phyloP scores from a whole-genome alignment of 1,140 invertebrate species.

The Caerostris darwini region DNA sequence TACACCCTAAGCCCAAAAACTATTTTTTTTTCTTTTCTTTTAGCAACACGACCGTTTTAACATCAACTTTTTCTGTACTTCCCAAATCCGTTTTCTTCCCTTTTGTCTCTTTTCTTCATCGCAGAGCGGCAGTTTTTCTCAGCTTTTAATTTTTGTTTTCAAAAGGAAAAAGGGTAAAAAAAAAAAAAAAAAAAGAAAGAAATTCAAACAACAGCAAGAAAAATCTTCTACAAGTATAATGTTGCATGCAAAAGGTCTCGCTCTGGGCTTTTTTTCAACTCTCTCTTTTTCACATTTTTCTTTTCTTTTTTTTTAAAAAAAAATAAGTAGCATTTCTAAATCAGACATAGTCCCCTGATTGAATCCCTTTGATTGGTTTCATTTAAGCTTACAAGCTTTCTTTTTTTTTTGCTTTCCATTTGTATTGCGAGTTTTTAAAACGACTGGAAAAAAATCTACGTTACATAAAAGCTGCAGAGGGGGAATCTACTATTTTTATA shows the following conservation, averaged over 20 bases:
- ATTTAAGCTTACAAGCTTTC: conserved; percentile 45
- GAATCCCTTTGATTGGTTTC: conserved; percentile 40
- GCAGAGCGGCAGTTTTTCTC: background rate
- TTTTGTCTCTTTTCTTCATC: conserved; percentile 39
- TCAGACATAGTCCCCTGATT: conserved; percentile 36
- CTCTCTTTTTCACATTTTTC: background rate
- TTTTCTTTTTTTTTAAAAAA: background rate
- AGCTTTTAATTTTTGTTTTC: background rate
- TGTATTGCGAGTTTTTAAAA: background rate
- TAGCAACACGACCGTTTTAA: background rate
- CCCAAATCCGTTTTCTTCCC: conserved; percentile 48
- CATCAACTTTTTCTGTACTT: conserved; percentile 50
- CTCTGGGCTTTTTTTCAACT: background rate
- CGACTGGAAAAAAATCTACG: too few species aligned
- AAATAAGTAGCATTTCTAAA: conserved; percentile 41
- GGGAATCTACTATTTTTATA: too few species aligned
- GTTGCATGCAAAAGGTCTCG: background rate
- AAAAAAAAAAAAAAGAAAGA: too few species aligned
- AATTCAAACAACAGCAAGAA: too few species aligned
- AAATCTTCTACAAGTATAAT: conserved; percentile 17
- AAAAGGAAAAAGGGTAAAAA: background rate
- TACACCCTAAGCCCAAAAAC: background rate
- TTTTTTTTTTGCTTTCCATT: conserved; percentile 17
- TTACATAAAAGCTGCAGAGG: too few species aligned
- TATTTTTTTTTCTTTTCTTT: background rate